Evolutionary conservation across 30 jellyfish, hydroid and myxozoan genomes (phyloP), one percentile per base, ranked within the genome.

Genomic region (Sanderia malayensis): DNA sequence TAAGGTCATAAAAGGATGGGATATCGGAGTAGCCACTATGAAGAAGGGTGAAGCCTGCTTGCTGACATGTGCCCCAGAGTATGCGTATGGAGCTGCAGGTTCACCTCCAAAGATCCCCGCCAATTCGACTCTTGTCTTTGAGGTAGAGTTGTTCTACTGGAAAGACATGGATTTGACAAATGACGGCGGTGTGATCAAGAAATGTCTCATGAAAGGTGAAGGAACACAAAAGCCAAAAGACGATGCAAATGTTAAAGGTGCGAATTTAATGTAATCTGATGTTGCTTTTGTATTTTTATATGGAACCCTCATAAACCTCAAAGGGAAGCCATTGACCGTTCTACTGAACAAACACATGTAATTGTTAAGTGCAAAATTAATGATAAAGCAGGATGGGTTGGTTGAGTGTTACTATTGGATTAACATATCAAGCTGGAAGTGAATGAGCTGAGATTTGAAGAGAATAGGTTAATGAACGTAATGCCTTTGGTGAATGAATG

Each of bases 1-100:
- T 32, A 19, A 71, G 8, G 97, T 89, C 4, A 89, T 89, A 72
- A 89, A 89, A 89, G 97, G 95, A 34, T 89, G 97, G 97, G 97
- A 89, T 63, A 29, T 82, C 4, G 95, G 95, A 15, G 93, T 89
- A 2, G 89, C 88, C 0, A 89, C 97, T 61, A 89, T 89, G 97
- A 77, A 74, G 73, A 89, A 82, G 49, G 89, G 89, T 10, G 97
- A 89, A 82, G 69, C 76, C 25, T 82, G 95, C 75, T 71, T 71
- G 65, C 69, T 89, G 67, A 81, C 82, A 20, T 73, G 93, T 67
- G 75, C 94, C 10, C 89, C 97, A 15, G 89, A 76, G 44, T 89
- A 81, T 70, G 97, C 94, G 9, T 89, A 89, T 63, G 97, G 97
- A 8, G 93, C 70, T 1, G 53, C 74, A 29, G 97, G 97, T 27